Evolutionary conservation across 2,113 vertebrate genomes (phyloP), one percentile per base, ranked within the genome.

Genomic region (Phycodurus eques): DNA sequence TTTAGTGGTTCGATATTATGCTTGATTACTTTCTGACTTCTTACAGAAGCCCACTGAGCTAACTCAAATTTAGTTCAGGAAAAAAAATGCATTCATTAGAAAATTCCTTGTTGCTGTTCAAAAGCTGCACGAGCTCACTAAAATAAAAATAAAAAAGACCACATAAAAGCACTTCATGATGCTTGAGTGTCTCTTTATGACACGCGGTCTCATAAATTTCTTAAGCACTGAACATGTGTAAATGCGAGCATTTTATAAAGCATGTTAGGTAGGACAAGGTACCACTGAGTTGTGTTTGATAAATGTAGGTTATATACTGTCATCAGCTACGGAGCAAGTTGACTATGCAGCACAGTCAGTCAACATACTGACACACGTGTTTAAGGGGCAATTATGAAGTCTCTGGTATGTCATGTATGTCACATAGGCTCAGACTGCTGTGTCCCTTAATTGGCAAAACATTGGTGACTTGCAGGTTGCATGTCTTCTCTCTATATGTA

Each of bases 251-350:
- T 54, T 17, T 54, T 20, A 20, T 54, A 54, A 54, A 54, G 20
- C 53, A 22, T 20, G 53, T n/a, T 54, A 20, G 19, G 53, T 19
- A 20, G 20, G 53, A 19, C 20, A 8, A 20, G 20, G 53, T 59
- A 63, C 70, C 62, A 71, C 51, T 44, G 62, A 70, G 46, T 46
- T 59, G 56, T 46, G 19, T 66, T 27, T 53, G 12, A 39, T 70
- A 67, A 76, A 82, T 77, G 9, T 78, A 42, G 77, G 77, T 83
- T 27, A 27, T 72, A 88, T 57, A 68, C 42, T 43, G 49, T 59
- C 14, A 1, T 46, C 75, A 75, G 77, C 47, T 72, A 71, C 5
- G 19, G 35, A 73, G 71, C 22, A 64, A 17, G 17, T 44, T 68
- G 33, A 46, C 67, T 27, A 27, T 27, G 27, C 71, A 61, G 27